Evolutionary conservation across 2,888 invertebrate species (phyloP), one percentile per base, ranked within the genome.

Genomic region (Pharmacophagus antenor): DNA sequence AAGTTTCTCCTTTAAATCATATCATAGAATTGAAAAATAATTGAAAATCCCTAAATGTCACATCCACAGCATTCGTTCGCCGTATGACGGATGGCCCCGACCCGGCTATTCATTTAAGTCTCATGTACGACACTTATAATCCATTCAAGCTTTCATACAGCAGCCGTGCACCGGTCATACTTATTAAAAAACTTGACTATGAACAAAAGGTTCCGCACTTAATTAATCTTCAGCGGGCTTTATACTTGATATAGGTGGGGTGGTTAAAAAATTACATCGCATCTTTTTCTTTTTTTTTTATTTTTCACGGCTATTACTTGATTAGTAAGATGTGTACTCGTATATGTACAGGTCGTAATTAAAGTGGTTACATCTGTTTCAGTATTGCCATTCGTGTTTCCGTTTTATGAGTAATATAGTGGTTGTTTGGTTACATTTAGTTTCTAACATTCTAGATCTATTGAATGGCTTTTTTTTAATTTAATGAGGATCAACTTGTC

Each of bases 41-140:
- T n/a, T n/a, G n/a, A n/a, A n/a, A n/a, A n/a, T n/a, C n/a, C n/a
- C n/a, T n/a, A n/a, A n/a, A n/a, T n/a, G 18, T 6, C 41, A 22
- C 66, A 66, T 81, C 85, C 79, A 74, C 53, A 63, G 2, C 66
- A 73, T 64, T 64, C 67, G 69, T 58, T 49, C 68, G 51, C 10
- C 51, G 44, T 51, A 73, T 77, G 85, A 88, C 82, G 78, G 82
- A 86, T 87, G 68, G 79, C 70, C 61, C 65, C 67, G 69, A 64
- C 71, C 66, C 61, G 71, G 79, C 79, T 72, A 88, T 87, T 82
- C 84, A 74, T 87, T 88, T 81, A 77, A 76, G 81, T 84, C 81
- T 79, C 76, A 74, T 83, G 78, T 80, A 80, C 76, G 81, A 79
- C 80, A 81, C 77, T 83, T 74, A 77, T 82, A 84, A 84, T 85